phyloP scores from a whole-genome alignment of 2,888 invertebrate species.

The Troides helena region DNA sequence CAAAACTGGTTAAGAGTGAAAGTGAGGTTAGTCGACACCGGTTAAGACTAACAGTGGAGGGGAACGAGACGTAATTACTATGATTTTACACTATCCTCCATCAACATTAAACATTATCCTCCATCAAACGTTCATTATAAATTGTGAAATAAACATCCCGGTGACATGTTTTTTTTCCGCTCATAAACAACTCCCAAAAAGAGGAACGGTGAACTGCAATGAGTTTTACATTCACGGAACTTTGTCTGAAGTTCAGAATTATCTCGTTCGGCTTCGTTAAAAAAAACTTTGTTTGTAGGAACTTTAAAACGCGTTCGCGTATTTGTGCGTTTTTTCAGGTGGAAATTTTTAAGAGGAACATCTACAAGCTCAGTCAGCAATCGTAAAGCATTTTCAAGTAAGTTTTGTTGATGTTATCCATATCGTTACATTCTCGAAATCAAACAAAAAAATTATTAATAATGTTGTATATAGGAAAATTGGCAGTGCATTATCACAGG shows the following conservation, averaged over 20 bases:
- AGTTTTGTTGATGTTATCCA: too few relatives aligned
- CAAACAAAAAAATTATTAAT: too few relatives aligned
- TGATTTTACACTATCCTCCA: too few relatives aligned
- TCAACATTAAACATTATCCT: background rate
- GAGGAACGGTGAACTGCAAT: conserved; percentile 21
- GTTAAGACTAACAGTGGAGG: too few relatives aligned
- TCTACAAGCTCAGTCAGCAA: too few relatives aligned
- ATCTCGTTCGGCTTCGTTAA: conserved; percentile 27
- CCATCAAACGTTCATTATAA: background rate
- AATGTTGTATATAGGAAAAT: too few relatives aligned
- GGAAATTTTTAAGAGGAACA: background rate
- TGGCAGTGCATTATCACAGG: too few relatives aligned
- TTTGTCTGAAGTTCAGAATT: conserved; percentile 25
- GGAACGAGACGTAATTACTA: too few relatives aligned
- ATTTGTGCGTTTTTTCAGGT: conserved; percentile 22
- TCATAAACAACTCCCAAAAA: conserved; percentile 20
- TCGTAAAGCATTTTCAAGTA: too few relatives aligned
- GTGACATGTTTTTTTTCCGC: conserved; percentile 4
- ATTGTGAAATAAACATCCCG: background rate
- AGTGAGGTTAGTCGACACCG: too few relatives aligned
- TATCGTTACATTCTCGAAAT: too few relatives aligned
- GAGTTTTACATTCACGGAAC: conserved; percentile 21
- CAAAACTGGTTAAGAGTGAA: too few relatives aligned
- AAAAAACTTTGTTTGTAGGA: conserved; percentile 29
- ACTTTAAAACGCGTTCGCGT: conserved; percentile 23